phyloP scores from a whole-genome alignment of 2,888 invertebrate species.

The Rhodophaea formosa region DNA sequence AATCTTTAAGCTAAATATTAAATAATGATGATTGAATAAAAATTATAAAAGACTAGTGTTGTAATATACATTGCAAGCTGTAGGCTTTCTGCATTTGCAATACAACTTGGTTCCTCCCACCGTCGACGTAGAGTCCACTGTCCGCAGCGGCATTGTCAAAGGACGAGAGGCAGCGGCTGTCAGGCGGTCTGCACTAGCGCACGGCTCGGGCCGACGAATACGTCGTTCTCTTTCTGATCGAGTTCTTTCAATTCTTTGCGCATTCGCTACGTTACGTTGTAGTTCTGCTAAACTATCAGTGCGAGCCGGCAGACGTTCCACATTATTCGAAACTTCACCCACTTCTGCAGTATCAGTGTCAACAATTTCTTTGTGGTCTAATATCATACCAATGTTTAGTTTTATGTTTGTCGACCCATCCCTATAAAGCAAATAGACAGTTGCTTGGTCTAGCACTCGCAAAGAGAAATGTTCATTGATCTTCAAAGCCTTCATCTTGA shows the following conservation, averaged over 20 bases:
- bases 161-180: slow-evolving; percentile 48
- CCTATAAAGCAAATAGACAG: slow-evolving; percentile 61
- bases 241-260: slow-evolving; percentile 50
- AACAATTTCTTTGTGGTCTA: slow-evolving; percentile 75
- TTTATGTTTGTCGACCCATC: slow-evolving; percentile 66
- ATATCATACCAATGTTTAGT: slow-evolving; percentile 71
- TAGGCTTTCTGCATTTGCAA: slow-evolving; percentile 47
- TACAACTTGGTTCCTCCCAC: slow-evolving; percentile 25
- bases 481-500: slow-evolving; percentile 71
- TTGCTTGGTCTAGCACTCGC: slow-evolving; percentile 66
- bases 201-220: slow-evolving; percentile 39
- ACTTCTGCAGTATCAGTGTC: slow-evolving; percentile 65
- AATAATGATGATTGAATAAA: slow-evolving; percentile 18
- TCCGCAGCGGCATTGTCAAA: slow-evolving; percentile 40
- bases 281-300: slow-evolving; percentile 62
- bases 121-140: slow-evolving; percentile 28
- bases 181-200: slow-evolving; percentile 52
- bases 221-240: slow-evolving; percentile 50
- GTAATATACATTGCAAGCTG: slow-evolving; percentile 49
- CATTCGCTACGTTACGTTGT: slow-evolving; percentile 54
- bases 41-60: slow-evolving; percentile 49
- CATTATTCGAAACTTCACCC: slow-evolving; percentile 48
- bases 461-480: slow-evolving; percentile 72
- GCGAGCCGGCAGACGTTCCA: slow-evolving; percentile 50
- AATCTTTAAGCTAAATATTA: not conserved